Evolutionary conservation across 1,140 invertebrate species (phyloP).

Genomic region (Aphidius gifuensis): DNA sequence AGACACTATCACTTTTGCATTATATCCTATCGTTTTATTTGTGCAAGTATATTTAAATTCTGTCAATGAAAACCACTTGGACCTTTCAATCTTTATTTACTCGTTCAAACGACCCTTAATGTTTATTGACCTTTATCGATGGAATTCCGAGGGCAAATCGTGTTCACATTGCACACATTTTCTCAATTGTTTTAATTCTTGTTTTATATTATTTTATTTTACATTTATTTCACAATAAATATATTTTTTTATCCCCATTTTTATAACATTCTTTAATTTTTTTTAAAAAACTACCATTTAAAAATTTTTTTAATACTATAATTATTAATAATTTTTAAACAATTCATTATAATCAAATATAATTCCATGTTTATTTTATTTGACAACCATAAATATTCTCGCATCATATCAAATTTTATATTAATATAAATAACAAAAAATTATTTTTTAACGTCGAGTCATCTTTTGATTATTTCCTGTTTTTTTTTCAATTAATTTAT

Average conservation of each 20-base stretch:
- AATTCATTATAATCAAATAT: no score
- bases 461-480: no score
- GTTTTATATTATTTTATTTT: background rate
- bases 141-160: constrained; percentile 13
- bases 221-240: constrained; percentile 1
- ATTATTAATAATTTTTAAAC: no score
- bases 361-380: no score
- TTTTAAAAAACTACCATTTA: no score
- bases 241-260: background rate
- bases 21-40: background rate
- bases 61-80: background rate
- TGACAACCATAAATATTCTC: no score
- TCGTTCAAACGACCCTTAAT: background rate
- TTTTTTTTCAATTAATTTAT: no score
- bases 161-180: background rate
- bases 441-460: no score
- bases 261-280: background rate
- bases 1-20: background rate
- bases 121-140: constrained; percentile 15
- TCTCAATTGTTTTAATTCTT: background rate
- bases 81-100: constrained; percentile 7
- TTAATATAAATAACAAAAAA: no score
- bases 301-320: no score
- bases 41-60: background rate
- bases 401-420: no score